phyloP scores from a whole-genome alignment of 2,113 vertebrate genomes.

The Coptodon bakossiorum region DNA sequence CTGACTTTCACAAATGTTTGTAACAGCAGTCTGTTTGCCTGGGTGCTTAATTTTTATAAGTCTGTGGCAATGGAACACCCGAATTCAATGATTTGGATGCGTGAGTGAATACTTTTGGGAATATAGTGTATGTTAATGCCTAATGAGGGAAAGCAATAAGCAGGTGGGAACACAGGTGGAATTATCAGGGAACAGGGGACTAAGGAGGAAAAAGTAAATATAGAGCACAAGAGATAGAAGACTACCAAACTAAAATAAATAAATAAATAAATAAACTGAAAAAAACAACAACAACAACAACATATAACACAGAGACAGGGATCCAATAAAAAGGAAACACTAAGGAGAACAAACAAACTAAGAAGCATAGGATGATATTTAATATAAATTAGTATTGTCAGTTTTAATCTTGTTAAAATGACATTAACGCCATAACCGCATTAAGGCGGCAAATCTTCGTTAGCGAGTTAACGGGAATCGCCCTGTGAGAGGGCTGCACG shows the following conservation, averaged over 20 bases:
- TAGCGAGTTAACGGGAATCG: accelerated
- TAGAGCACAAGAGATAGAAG: background rate
- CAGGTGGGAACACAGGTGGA: background rate
- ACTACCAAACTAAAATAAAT: background rate
- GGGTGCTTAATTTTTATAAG: background rate
- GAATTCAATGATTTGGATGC: background rate
- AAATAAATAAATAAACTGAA: accelerated
- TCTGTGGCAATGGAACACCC: background rate
- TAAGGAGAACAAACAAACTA: background rate
- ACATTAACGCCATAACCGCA: background rate
- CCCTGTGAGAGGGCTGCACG: accelerated
- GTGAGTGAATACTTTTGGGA: background rate
- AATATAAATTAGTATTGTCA: background rate
- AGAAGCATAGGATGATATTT: background rate
- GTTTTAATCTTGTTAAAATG: background rate
- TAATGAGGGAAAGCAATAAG: background rate
- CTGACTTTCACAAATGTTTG: background rate
- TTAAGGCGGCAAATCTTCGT: accelerated
- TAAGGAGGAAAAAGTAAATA: background rate
- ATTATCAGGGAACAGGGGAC: background rate
- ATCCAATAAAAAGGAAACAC: background rate
- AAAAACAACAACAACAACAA: background rate
- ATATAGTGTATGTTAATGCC: background rate
- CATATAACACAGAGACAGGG: background rate
- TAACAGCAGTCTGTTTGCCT: background rate